Evolutionary conservation across 2,113 vertebrate species (phyloP), one percentile per base, ranked within the genome.

Genomic region (Arvicanthis niloticus): DNA sequence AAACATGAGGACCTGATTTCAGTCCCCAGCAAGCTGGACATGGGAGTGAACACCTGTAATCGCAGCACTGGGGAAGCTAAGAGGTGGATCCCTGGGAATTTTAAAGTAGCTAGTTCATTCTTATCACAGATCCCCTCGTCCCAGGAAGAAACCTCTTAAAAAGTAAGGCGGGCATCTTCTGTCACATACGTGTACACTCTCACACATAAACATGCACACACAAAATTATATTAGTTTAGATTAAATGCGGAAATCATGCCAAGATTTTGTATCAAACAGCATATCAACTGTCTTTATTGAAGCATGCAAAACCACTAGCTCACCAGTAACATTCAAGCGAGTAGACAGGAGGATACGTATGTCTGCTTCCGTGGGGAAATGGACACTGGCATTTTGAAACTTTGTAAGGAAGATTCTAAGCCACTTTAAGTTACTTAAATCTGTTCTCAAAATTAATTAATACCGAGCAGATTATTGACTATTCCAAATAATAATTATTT

Each of bases 371-470:
- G 34, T 90, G 88, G 58, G 34, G 92, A 96, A 94, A 0, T 34
- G 34, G 93, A 80, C 94, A 53, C 19, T 81, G 48, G 40, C 62
- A 91, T 91, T 93, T 87, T 94, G 76, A 93, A 96, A 91, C 42
- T 26, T 48, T 91, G 16, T 93, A 62, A 97, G 96, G 91, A 97
- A 92, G 56, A 94, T 94, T 95, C 65, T 75, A 29, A 81, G 3
- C 37, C 53, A 95, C 84, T 45, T 58, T 73, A 40, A 78, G 73
- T 95, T 81, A 96, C 75, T 80, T 87, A 93, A 95, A 94, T 40
- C 60, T 96, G 37, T 95, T 94, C n/a, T 93, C 73, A 95, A 94
- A 42, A 93, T 92, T 88, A 37, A 94, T 91, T 82, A 34, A 56
- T 67, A 96, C 81, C 56, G 45, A 94, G 92, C 19, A 92, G 65